Percentiles rank a stretch among this genome's conserved stretches.
Conservation (phyloP, 1,140 invertebrate species). For the Oppia nitens region DNA sequence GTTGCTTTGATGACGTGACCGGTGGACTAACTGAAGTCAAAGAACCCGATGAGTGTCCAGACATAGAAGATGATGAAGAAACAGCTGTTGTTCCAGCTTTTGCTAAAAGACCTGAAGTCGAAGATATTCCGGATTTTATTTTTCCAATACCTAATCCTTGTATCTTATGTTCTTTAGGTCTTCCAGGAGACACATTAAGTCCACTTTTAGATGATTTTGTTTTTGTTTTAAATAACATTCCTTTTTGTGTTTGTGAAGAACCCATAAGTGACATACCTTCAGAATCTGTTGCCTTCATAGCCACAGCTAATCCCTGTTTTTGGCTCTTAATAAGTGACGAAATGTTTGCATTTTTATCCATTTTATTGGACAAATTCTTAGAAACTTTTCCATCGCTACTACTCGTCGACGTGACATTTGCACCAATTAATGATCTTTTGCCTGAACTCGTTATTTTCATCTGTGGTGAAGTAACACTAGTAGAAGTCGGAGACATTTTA, state of each 20-base stretch:
- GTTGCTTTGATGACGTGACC: slow-evolving; percentile 1
- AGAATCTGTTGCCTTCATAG: background rate
- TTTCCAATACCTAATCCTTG: background rate
- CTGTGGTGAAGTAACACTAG: background rate
- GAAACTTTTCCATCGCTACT: background rate
- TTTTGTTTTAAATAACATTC: background rate
- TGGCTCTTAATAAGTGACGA: background rate
- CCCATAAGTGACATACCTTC: background rate
- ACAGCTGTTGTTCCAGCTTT: background rate
- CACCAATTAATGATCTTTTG: background rate
- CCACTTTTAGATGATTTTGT: background rate
- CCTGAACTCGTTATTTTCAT: background rate
- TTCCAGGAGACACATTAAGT: background rate
- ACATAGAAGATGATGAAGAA: slow-evolving; percentile 2
- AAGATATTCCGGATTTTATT: slow-evolving; percentile 14
- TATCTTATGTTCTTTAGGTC: background rate
- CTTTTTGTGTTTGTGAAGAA: background rate
- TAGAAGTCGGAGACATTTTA: background rate
- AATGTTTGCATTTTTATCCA: background rate
- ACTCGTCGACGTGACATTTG: background rate
- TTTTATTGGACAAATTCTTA: background rate
- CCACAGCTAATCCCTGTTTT: background rate
- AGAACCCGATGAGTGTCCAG: background rate
- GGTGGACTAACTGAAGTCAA: background rate
- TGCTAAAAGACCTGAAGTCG: slow-evolving; percentile 11